Evolutionary conservation across 2,113 vertebrate genomes (phyloP), one percentile per base, ranked within the genome.

Genomic region (Eulemur macaco): DNA sequence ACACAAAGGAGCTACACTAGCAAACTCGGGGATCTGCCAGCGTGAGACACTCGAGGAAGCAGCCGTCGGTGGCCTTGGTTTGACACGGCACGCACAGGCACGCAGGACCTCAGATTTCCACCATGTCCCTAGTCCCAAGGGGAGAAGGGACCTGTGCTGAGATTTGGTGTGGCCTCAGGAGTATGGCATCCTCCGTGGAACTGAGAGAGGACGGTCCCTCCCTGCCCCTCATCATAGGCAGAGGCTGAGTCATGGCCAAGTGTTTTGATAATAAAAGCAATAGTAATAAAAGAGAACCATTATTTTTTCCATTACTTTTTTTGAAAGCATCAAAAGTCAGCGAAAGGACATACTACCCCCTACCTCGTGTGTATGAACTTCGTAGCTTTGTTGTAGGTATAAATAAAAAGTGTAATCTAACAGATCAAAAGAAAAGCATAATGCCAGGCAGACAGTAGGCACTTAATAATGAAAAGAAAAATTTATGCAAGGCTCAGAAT

Each of bases 351-450:
- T 29, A 42, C 21, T 42, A 1, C 52, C 34, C 25, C 31, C 20
- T 1, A 29, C 50, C 5, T 80, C 52, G n/a, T 5, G 14, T 60
- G 86, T 66, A 86, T 63, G 39, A 73, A 60, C 10, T 17, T 45
- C 31, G 34, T 25, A 58, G 63, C 68, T 91, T 89, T 91, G 69
- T 66, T 84, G 78, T 80, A 63, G 37, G 6, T 69, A 31, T 66
- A 83, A 94, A 89, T 42, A 74, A 94, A 96, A 85, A 68, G 39
- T 6, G 13, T 64, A n/a, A 23, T 23, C 77, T 13, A 47, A 39
- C 31, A 87, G 71, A 78, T 92, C 68, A 89, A 95, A 96, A 80
- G 68, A 78, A 89, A 83, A 94, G 34, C 27, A 5, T 2, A 78
- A 78, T 8, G 42, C 15, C 39, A 31, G 91, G 31, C 21, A 47